Evolutionary conservation across 2,888 invertebrate species (phyloP), one percentile per base, ranked within the genome.

Genomic region (Beris morrisii): DNA sequence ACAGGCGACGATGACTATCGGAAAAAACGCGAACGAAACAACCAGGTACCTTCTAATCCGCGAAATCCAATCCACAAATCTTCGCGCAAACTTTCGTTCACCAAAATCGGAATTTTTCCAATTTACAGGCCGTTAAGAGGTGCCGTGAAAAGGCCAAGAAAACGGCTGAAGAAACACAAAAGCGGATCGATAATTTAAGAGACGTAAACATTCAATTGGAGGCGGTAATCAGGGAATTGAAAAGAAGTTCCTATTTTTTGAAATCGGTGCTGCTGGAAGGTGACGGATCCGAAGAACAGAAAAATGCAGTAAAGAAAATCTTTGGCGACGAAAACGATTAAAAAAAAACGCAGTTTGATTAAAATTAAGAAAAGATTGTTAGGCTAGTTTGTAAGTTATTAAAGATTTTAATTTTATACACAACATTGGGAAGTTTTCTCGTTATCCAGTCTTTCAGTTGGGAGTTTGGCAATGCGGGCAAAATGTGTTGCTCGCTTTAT

Each of bases 21-120:
- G 68, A 72, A 76, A 69, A 79, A 80, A 73, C 74, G 80, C 70
- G 72, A 77, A 72, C 73, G 79, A 69, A 80, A 80, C 69, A 80
- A 80, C 72, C 76, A 79, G 75, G 81, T 78, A 73, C 12, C 28
- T n/a, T 9, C 44, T 12, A 9, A 44, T 44, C 9, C 3, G 9
- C 5, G 3, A 38, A 38, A 38, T 38, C 3, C 5, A 38, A 38
- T 7, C 9, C 9, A 38, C 5, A 38, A 38, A 38, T 38, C 38
- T 38, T 5, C 38, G 5, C 38, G 7, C 5, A 38, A 38, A 38
- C 38, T 38, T 38, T 48, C 48, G 2, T 54, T 54, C 4, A n/a
- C 6, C 13, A 13, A 11, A 11, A 31, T 31, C 22, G 1, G 6
- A 4, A 7, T 44, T 12, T 43, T 12, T 15, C 7, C 15, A 48